Conservation (phyloP, 2,113 vertebrate genomes). For the Balaeniceps rex region DNA sequence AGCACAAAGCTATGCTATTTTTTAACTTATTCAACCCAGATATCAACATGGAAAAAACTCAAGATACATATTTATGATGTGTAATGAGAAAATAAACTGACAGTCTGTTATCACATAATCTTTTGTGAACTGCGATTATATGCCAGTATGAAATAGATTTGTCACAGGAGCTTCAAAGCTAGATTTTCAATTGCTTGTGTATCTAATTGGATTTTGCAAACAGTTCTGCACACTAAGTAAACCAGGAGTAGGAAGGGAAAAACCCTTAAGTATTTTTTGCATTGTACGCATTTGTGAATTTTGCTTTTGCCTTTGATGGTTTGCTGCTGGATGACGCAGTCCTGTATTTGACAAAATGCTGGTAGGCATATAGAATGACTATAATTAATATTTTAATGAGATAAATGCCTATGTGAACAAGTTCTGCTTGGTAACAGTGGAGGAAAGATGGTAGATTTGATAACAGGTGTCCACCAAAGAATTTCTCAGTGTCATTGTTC, state of each 20-base stretch:
- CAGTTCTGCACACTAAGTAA: background rate
- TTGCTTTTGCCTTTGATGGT: background rate
- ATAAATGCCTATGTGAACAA: background rate
- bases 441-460: background rate
- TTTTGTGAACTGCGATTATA: background rate
- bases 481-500: background rate
- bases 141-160: background rate
- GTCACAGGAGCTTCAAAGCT: background rate
- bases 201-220: background rate
- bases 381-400: background rate
- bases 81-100: background rate
- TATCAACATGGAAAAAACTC: background rate
- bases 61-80: background rate
- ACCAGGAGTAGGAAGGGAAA: background rate
- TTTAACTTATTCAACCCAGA: background rate
- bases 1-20: background rate
- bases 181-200: background rate
- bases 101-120: background rate
- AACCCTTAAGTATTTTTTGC: background rate
- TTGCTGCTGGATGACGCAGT: background rate
- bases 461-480: background rate
- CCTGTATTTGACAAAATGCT: background rate
- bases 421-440: conserved; percentile 20
- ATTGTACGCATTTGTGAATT: background rate
- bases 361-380: background rate